Conservation (phyloP, 2,888 invertebrate species). For the Sarcophaga rosellei region DNA sequence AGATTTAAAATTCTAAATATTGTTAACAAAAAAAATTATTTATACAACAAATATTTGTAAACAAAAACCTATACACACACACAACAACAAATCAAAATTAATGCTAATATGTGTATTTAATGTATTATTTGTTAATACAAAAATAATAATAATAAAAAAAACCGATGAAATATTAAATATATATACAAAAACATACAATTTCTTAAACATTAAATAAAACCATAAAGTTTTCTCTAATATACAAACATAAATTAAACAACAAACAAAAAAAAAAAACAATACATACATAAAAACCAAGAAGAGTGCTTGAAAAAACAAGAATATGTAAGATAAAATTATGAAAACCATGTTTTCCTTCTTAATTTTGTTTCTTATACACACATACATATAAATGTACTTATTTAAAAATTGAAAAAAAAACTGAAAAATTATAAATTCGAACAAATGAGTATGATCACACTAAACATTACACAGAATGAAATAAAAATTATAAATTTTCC, state of each 20-base stretch:
- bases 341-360: slow-evolving; percentile 58
- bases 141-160: slow-evolving; percentile 18
- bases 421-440: slow-evolving; percentile 20
- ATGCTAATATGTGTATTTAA: slow-evolving; percentile 13
- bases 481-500: not conserved
- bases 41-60: not conserved
- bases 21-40: not conserved
- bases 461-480: not conserved
- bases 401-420: slow-evolving; percentile 40
- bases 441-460: slow-evolving; percentile 12
- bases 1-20: no score
- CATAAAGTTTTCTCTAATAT: slow-evolving; percentile 11
- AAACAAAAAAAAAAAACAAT: not conserved
- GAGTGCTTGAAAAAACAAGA: slow-evolving; percentile 41
- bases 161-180: slow-evolving; percentile 21
- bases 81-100: slow-evolving; percentile 12
- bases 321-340: slow-evolving; percentile 30
- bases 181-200: not conserved
- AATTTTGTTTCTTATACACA: slow-evolving; percentile 26
- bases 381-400: slow-evolving; percentile 54
- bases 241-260: slow-evolving; percentile 6
- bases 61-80: not conserved
- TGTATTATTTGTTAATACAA: slow-evolving; percentile 35
- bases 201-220: slow-evolving; percentile 8
- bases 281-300: slow-evolving; percentile 29